Base-by-base conservation (phyloP, 2,113 vertebrate genomes). In the Columba livia region DNA sequence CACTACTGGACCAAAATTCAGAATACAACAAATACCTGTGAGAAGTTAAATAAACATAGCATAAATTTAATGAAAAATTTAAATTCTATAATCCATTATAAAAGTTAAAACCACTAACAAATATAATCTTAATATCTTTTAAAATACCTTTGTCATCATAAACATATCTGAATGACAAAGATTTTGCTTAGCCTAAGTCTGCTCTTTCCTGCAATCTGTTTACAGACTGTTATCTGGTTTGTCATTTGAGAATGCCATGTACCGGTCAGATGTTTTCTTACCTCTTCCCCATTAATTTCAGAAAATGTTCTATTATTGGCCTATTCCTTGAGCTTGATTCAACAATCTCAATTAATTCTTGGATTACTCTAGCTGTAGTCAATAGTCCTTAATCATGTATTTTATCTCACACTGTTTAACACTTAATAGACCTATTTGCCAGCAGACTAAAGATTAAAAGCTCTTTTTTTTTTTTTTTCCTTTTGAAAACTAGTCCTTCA, bases 341-440 rank as follows among this genome's bases (percentile, higher is more conserved):
- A 93, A 91, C 81, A 85, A 62, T 58, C 47, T 73, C 71, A 83
- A 54, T 88, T 93, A 96, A 87, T 38, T 85, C 66, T 57, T 95
- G 86, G 73, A 87, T 75, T 90, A 75, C 69, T 79, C 69, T 85
- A 94, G 62, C 71, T 79, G 40, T 36, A 95, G 80, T 79, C 84
- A 72, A 69, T 70, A 88, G 80, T 91, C 67, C 73, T 95, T 82
- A 91, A 95, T 93, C 73, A 89, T 29, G 28, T 57, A 72, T 96
- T 91, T 91, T 95, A 94, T 88, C 89, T 95, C 70, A 92, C 74
- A 40, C 40, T 92, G 87, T 89, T 96, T 91, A 96, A 95, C 89
- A 77, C 50, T 88, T 93, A 93, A 89, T 73, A 95, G 74, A 62
- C 58, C 71, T 85, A 89, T 88, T 58, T 94, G 74, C 54, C 77